Evolutionary conservation across 2,888 invertebrate genomes (phyloP), one percentile per base, ranked within the genome.

Genomic region (Epinotia brunnichana): DNA sequence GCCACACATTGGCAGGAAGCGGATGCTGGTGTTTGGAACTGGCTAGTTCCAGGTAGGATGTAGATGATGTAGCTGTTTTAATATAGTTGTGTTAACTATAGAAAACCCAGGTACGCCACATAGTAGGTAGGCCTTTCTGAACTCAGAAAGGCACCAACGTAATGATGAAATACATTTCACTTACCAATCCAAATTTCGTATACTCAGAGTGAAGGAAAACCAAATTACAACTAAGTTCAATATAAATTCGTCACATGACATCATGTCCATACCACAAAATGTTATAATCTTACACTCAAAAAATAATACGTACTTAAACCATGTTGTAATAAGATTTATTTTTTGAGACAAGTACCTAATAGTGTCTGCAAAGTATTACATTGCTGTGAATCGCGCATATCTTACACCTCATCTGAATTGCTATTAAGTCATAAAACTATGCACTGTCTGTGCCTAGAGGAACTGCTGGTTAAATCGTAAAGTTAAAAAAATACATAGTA

Each of bases 1-100:
- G 69, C 69, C 70, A 73, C 69, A 70, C 70, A 60, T 67, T 48
- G 39, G 61, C 44, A 80, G 83, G 84, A 84, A 80, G 79, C 81
- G 78, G 78, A 81, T 77, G 79, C 51, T 24, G 11, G 66, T 41
- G 56, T 61, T 62, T 59, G 41, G 61, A 53, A 35, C 29, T 44
- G 17, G 53, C 39, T 53, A 39, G 54, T 72, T 72, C 72, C 72
- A 72, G 72, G 72, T 72, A 57, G 35, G 35, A 35, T 35, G 35
- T 35, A 9, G 35, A 35, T 35, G 35, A 35, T 35, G 41, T 19
- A 57, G 48, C 35, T 64, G 21, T 71, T 60, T 70, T 21, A 24
- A 5, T 61, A n/a, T 59, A 59, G 19, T 41, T 44, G 48, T 17
- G 44, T 13, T 9, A 53, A n/a, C 24, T 48, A 41, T 4, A n/a